phyloP scores from a whole-genome alignment of 1,140 invertebrate species.

The Gonatopus flavifemur region DNA sequence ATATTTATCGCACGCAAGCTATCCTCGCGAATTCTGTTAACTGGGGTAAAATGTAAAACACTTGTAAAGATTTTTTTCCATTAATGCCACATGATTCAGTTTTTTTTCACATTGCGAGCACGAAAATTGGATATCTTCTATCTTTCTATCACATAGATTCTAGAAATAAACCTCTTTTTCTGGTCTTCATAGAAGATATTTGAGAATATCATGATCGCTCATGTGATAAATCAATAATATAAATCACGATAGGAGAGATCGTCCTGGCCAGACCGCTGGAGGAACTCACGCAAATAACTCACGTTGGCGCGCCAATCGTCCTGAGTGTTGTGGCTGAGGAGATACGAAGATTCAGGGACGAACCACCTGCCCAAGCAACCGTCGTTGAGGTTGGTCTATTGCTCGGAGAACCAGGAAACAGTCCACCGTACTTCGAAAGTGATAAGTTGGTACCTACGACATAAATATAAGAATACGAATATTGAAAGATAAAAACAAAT shows the following conservation, averaged over 20 bases:
- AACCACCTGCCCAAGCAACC: conserved; percentile 74
- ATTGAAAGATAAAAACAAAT: not conserved
- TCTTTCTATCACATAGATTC: too few species aligned
- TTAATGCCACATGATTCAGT: not conserved
- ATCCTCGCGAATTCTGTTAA: not conserved
- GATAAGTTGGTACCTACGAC: conserved; percentile 66
- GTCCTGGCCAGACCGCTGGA: conserved; percentile 70
- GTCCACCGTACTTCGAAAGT: conserved; percentile 76
- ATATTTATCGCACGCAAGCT: too few species aligned
- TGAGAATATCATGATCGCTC: too few species aligned
- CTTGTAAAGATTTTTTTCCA: not conserved
- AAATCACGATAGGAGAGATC: conserved; percentile 81
- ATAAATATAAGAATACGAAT: too few species aligned
- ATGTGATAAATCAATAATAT: too few species aligned
- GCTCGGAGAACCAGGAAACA: conserved; percentile 72
- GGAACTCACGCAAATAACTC: conserved; percentile 75
- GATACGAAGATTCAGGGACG: conserved; percentile 67
- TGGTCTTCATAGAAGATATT: too few species aligned
- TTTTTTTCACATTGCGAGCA: too few species aligned
- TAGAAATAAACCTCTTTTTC: too few species aligned
- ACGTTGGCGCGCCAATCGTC: conserved; percentile 75
- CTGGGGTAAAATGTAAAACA: too few species aligned
- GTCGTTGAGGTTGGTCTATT: conserved; percentile 78
- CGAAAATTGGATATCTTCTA: too few species aligned
- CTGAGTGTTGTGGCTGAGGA: conserved; percentile 84